Evolutionary conservation across 2,113 vertebrate genomes (phyloP), one percentile per base, ranked within the genome.

Genomic region (Rhinogobius similis): DNA sequence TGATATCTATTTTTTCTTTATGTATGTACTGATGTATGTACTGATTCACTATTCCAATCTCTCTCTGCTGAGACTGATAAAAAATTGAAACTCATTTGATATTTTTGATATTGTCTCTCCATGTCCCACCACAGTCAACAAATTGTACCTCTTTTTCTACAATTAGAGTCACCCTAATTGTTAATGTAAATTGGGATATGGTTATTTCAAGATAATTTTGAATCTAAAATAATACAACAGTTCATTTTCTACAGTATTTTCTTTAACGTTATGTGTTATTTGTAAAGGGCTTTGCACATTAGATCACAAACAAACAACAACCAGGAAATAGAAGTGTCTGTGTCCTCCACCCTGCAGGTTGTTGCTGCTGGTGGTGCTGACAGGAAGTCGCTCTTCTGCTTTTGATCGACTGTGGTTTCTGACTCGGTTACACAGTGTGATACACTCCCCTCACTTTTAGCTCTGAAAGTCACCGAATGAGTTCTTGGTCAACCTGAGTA

Each of bases 351-450:
- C 73, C n/a, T 58, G 26, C 55, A 69, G 66, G 68, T 74, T 80
- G 61, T 78, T 72, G 58, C 71, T 81, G 85, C 75, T 70, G 58
- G 71, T 81, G 83, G 73, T 79, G 62, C 80, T 79, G 87, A 55
- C 88, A 91, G 90, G 90, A 92, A 92, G 90, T 90, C 72, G 38
- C 84, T 88, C 86, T 92, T 90, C 90, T 92, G 88, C 90, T 91
- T 91, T 90, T 90, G 50, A 75, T 70, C 71, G 71, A 67, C 62
- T 90, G 90, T 44, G 90, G 90, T 92, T 92, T 90, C 69, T 83
- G 71, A 67, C 70, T 81, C 48, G 69, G 76, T 69, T 67, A 44
- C 67, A 83, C 44, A 59, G 70, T 78, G 73, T 72, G 32, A 80
- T 74, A 84, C 80, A 78, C 82, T 81, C 82, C 63, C 68, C 68